phyloP scores from a whole-genome alignment of 2,113 vertebrate species.

The Prionailurus bengalensis region DNA sequence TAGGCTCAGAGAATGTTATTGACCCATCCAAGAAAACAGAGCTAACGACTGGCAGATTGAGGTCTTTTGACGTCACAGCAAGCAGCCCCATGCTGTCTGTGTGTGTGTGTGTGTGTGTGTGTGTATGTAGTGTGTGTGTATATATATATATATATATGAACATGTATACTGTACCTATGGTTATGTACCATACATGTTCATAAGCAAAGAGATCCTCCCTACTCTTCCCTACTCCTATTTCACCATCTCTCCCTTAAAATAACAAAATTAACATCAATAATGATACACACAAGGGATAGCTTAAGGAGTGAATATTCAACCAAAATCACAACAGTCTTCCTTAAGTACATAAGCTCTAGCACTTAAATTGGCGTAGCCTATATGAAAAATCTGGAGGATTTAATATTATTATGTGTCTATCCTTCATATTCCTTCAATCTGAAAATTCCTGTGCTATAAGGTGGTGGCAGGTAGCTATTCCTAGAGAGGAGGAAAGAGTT shows the following conservation, averaged over 20 bases:
- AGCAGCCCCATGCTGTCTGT: background rate
- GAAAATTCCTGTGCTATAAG: background rate
- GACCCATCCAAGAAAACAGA: background rate
- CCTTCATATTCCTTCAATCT: background rate
- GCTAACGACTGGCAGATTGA: background rate
- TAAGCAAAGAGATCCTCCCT: background rate
- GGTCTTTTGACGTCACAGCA: background rate
- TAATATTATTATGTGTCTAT: background rate
- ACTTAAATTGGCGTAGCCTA: background rate
- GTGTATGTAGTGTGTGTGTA: background rate
- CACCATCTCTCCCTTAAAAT: background rate
- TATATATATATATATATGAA: background rate
- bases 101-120: rapidly evolving
- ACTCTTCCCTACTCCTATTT: background rate
- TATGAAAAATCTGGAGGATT: background rate
- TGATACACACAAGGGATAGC: background rate
- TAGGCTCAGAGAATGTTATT: background rate
- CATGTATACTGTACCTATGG: rapidly evolving
- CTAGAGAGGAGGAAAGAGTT: background rate
- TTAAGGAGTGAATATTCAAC: background rate
- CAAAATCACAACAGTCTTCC: background rate
- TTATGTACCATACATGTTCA: background rate
- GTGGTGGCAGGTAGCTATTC: background rate
- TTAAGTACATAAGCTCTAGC: background rate
- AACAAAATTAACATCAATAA: background rate